Evolutionary conservation across 2,888 invertebrate genomes (phyloP).

Genomic region (Drepana falcataria): DNA sequence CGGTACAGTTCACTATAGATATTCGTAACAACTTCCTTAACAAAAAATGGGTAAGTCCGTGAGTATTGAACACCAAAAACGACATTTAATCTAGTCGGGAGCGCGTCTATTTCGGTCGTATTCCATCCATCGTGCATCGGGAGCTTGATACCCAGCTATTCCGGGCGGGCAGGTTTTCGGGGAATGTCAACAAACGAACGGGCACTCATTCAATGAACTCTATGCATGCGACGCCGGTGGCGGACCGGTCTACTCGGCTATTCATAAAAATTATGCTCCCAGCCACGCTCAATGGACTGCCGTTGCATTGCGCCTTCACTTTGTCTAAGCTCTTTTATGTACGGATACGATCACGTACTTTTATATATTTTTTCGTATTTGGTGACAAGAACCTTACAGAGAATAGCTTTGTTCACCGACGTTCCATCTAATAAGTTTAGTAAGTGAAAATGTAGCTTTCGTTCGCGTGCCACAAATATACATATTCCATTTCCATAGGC

Average conservation of each 20-base stretch:
- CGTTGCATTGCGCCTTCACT: constrained; percentile 30
- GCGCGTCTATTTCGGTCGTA: constrained; percentile 67
- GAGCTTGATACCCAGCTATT: constrained; percentile 60
- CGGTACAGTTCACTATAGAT: constrained; percentile 23
- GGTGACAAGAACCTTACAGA: constrained; percentile 43
- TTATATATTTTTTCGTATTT: constrained; percentile 22
- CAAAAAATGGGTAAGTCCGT: constrained; percentile 43
- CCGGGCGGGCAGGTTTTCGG: constrained; percentile 76
- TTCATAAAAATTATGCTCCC: constrained; percentile 74
- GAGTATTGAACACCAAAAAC: constrained; percentile 59
- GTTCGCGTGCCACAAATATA: constrained; percentile 38
- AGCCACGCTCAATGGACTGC: constrained; percentile 62
- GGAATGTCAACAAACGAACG: constrained; percentile 77
- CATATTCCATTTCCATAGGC: constrained; percentile 34
- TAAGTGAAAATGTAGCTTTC: constrained; percentile 30
- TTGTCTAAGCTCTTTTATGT: constrained; percentile 39
- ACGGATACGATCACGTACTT: constrained; percentile 47
- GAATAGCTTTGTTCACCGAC: constrained; percentile 26
- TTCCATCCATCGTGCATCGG: constrained; percentile 70
- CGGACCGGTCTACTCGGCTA: constrained; percentile 65
- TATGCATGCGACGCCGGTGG: constrained; percentile 59
- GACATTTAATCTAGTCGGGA: constrained; percentile 56
- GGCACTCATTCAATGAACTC: constrained; percentile 75
- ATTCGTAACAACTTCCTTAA: constrained; percentile 35
- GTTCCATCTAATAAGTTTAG: too few relatives aligned